A percentile compares a stretch with the other conserved stretches of the same genome.
phyloP scores from a whole-genome alignment of 2,113 vertebrate species.

The Neodon shergylaensis region DNA sequence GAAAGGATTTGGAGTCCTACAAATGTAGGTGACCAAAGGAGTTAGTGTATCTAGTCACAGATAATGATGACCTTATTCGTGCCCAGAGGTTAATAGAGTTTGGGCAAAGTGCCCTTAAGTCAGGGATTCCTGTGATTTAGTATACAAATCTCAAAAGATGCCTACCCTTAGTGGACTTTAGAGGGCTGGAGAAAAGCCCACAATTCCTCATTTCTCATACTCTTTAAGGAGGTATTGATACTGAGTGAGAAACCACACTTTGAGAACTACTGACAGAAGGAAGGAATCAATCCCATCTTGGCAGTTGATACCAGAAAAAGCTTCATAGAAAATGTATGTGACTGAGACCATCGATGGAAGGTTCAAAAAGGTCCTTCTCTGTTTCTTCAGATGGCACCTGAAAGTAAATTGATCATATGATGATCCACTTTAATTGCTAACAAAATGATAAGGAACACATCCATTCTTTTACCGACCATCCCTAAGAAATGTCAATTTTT shows the following conservation, averaged over 20 bases:
- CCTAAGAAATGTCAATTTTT: conserved; percentile 23
- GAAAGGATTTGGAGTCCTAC: not conserved
- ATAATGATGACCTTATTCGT: not conserved
- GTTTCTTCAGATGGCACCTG: not conserved
- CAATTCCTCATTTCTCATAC: not conserved
- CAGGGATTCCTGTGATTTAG: not conserved
- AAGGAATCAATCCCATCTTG: not conserved
- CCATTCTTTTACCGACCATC: not conserved
- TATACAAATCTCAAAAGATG: not conserved
- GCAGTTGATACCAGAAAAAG: not conserved
- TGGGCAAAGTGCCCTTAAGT: not conserved
- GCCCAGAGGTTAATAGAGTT: not conserved
- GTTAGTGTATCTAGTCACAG: not conserved
- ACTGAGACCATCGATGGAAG: not conserved
- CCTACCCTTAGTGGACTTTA: not conserved
- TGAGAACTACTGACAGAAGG: not conserved
- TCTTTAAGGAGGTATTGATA: not conserved
- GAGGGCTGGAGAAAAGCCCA: not conserved
- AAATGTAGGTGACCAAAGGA: not conserved
- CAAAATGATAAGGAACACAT: not conserved
- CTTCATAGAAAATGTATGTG: not conserved
- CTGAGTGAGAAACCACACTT: not conserved
- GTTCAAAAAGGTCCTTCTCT: not conserved
- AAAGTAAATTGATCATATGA: not conserved
- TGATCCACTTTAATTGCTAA: not conserved